These are phyloP conservation scores for Oenanthe melanoleuca DNA, from an alignment of 2,113 vertebrate genomes.

Conservation along the genomic window DNA sequence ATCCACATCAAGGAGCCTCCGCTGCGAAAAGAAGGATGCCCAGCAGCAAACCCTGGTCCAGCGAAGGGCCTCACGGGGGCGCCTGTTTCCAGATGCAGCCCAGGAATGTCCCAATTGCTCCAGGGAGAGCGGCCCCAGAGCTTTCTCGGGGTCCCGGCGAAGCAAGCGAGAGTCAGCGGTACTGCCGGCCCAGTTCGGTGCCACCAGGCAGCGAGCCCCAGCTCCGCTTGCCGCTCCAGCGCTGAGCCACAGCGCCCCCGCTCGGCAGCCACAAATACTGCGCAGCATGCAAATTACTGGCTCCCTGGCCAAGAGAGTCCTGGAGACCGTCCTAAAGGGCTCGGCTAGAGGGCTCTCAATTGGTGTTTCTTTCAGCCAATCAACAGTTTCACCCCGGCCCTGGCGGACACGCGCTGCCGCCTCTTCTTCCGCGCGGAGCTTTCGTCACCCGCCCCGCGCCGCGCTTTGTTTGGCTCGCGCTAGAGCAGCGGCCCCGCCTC, in stretches of 20 bases:
- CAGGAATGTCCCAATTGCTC: not conserved
- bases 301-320: not conserved
- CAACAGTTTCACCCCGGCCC: not conserved
- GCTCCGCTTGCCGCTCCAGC: too few relatives aligned
- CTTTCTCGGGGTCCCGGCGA: not conserved
- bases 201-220: fast-evolving
- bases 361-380: not conserved
- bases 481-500: not conserved
- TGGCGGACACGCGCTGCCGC: fast-evolving
- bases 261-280: fast-evolving
- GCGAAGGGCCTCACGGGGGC: not conserved
- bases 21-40: not conserved
- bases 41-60: not conserved
- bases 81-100: not conserved
- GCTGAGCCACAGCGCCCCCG: fast-evolving
- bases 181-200: fast-evolving
- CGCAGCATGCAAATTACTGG: not conserved
- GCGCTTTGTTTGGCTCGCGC: not conserved
- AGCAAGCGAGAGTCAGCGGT: not conserved
- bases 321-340: fast-evolving
- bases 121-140: too few relatives aligned
- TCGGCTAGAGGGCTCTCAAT: fast-evolving
- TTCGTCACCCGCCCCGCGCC: not conserved
- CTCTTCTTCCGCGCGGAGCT: not conserved
- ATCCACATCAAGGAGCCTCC: not conserved